phyloP scores from a whole-genome alignment of 2,888 invertebrate species.

The Chrysina gloriosa region DNA sequence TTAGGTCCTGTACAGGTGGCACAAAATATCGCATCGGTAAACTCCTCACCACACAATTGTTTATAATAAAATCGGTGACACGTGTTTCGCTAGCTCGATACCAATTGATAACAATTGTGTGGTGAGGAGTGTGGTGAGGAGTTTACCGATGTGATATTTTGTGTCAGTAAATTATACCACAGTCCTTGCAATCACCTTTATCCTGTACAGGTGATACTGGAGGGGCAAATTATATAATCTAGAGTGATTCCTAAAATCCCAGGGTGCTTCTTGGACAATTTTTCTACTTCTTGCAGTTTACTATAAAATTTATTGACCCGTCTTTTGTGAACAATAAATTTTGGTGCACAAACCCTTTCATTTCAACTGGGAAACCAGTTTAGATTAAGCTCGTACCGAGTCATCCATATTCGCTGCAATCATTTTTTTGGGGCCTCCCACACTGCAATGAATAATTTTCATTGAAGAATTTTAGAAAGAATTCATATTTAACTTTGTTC shows the following conservation, averaged over 20 bases:
- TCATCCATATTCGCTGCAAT: conserved; percentile 41
- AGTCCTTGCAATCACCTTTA: too few species aligned
- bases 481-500: conserved; percentile 42
- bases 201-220: conserved; percentile 48
- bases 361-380: conserved; percentile 35
- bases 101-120: too few species aligned
- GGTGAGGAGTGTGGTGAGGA: too few species aligned
- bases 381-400: conserved; percentile 39
- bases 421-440: conserved; percentile 40
- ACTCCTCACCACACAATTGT: too few species aligned
- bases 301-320: conserved; percentile 48
- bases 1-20: conserved; percentile 51
- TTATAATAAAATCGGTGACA: too few species aligned
- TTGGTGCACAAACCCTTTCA: conserved; percentile 46
- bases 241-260: conserved; percentile 43
- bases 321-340: conserved; percentile 46
- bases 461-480: conserved; percentile 41
- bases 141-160: too few species aligned
- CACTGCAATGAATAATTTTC: conserved; percentile 43
- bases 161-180: too few species aligned
- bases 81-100: too few species aligned
- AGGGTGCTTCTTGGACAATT: conserved; percentile 31
- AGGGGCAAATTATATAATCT: conserved; percentile 49
- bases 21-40: too few species aligned
- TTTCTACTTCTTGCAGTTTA: conserved; percentile 42